Percentiles rank a stretch among this genome's conserved stretches.
Conservation (phyloP, 2,113 vertebrate genomes). For the Gymnarchus niloticus region DNA sequence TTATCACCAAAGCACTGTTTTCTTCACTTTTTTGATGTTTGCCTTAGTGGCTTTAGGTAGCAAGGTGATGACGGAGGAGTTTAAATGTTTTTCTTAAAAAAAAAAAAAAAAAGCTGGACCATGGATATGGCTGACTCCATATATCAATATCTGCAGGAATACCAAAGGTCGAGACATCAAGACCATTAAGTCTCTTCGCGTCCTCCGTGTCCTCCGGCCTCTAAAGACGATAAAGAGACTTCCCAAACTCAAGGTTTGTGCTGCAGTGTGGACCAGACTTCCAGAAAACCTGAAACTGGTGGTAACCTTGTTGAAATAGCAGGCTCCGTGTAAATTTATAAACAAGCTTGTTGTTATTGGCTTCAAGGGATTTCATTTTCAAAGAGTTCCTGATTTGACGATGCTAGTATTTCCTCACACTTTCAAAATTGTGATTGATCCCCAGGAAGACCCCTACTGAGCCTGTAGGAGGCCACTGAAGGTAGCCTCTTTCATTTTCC, state of each 20-base stretch:
- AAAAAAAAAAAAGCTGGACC: not conserved
- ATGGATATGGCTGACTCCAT: conserved; percentile 18
- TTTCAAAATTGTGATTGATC: not conserved
- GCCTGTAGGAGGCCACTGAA: not conserved
- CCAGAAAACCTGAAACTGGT: not conserved
- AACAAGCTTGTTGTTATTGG: not conserved
- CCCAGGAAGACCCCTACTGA: not conserved
- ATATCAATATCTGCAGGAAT: conserved; percentile 63
- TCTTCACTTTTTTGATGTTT: not conserved
- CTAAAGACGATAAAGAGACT: conserved; percentile 97
- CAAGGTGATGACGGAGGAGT: not conserved
- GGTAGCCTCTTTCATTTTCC: not conserved
- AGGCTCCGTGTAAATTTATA: not conserved
- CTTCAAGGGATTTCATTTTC: not conserved
- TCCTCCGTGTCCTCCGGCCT: conserved; percentile 86
- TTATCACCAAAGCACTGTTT: too few relatives aligned
- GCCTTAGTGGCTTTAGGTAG: not conserved
- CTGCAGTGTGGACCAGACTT: not conserved
- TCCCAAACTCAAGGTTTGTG: conserved; percentile 90
- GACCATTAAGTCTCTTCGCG: conserved; percentile 95
- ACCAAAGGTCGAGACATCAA: conserved; percentile 97
- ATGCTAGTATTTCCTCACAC: not conserved
- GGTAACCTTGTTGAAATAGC: not conserved
- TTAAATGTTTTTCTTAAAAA: not conserved
- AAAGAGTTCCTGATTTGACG: not conserved